These are phyloP conservation scores for Drosophila aldrichi DNA, from an alignment of 2,888 invertebrate genomes.

Conservation along the genomic window DNA sequence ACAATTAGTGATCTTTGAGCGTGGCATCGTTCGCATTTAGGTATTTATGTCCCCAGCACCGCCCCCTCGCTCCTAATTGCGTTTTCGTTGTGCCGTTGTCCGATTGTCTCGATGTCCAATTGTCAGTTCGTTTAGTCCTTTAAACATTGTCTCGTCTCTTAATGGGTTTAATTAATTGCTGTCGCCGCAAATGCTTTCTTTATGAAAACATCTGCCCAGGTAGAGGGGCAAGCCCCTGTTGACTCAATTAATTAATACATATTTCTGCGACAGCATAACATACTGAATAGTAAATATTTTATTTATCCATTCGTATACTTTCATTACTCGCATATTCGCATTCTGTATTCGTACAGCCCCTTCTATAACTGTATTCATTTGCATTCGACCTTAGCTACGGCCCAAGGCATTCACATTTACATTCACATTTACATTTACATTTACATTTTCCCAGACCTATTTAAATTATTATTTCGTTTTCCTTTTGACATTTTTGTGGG, in stretches of 20 bases:
- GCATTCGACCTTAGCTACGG: conserved; percentile 32
- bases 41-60: conserved; percentile 62
- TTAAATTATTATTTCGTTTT: conserved; percentile 56
- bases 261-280: not conserved
- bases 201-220: conserved; percentile 1
- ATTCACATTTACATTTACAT: conserved; percentile 2
- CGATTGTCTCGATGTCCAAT: conserved; percentile 18
- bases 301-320: not conserved
- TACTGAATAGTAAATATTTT: not conserved
- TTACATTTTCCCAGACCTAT: conserved; percentile 30
- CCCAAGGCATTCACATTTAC: conserved; percentile 9
- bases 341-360: conserved; percentile 18
- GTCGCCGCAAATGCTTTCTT: conserved; percentile 16
- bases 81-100: conserved; percentile 39
- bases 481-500: conserved; percentile 46
- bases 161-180: conserved; percentile 67
- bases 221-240: not conserved
- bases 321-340: conserved; percentile 24
- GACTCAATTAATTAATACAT: not conserved
- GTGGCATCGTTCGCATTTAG: conserved; percentile 74
- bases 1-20: conserved; percentile 83
- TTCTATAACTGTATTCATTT: conserved; percentile 41
- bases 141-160: conserved; percentile 29
- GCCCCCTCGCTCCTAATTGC: conserved; percentile 54
- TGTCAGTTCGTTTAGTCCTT: conserved; percentile 29